Evolutionary conservation across 2,113 vertebrate species (phyloP).

Genomic region (Sigmodon hispidus): DNA sequence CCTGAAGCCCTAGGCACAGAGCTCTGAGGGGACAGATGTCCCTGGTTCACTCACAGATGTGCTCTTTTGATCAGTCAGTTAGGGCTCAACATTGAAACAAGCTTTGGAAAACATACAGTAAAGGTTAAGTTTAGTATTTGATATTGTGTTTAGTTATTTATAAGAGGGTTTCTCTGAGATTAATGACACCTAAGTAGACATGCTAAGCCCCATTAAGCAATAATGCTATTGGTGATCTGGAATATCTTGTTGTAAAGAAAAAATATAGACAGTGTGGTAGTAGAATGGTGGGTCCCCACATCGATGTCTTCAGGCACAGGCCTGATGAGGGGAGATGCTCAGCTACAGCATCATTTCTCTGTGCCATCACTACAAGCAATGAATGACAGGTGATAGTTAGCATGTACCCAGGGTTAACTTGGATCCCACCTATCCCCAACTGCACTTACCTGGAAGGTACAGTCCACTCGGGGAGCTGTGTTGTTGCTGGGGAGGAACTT

Average conservation of each 20-base stretch:
- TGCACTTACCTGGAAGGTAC: conserved; percentile 88
- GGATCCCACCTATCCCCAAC: too few relatives aligned
- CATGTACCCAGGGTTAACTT: neutral
- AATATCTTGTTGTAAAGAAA: neutral
- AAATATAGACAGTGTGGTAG: rapidly evolving
- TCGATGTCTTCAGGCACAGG: neutral
- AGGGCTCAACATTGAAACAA: neutral
- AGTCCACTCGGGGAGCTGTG: conserved; percentile 87
- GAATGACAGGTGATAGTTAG: neutral
- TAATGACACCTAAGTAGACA: neutral
- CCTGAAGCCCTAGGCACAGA: rapidly evolving
- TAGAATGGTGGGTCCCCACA: neutral
- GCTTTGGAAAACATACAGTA: neutral
- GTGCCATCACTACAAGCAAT: rapidly evolving
- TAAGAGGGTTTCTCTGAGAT: neutral
- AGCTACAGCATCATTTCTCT: neutral
- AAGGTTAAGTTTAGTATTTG: neutral
- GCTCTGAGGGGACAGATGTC: neutral
- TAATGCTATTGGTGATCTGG: rapidly evolving
- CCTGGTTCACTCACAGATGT: rapidly evolving
- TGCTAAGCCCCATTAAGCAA: too few relatives aligned
- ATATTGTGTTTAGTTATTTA: neutral
- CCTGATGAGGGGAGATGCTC: neutral
- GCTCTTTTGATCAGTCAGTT: too few relatives aligned
- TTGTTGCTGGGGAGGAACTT: conserved; percentile 87